A percentile compares a stretch with the other conserved stretches of the same genome.
Evolutionary conservation across 2,888 invertebrate species (phyloP).

Genomic region (Orthosia incerta): DNA sequence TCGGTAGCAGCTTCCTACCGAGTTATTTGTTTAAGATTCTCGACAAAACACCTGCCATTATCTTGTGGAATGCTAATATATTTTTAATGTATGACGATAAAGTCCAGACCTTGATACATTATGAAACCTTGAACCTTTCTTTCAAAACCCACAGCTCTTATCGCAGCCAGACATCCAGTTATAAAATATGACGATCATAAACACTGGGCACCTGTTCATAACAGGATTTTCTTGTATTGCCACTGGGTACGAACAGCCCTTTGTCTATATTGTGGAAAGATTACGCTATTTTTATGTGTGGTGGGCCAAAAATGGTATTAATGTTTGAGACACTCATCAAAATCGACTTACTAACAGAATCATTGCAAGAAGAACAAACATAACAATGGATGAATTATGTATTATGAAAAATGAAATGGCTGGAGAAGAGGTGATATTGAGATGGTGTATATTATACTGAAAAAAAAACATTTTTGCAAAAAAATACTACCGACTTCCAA

Average conservation of each 20-base stretch:
- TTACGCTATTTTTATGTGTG: slow-evolving; percentile 7
- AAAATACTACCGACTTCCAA: no score
- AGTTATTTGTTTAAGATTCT: slow-evolving; percentile 17
- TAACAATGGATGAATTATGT: background rate
- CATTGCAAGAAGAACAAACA: background rate
- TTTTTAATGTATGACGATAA: background rate
- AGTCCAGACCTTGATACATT: background rate
- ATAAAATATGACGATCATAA: slow-evolving; percentile 51
- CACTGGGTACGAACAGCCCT: slow-evolving; percentile 23
- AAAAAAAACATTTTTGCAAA: no score
- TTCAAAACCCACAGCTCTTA: slow-evolving; percentile 32
- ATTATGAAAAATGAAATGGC: no score
- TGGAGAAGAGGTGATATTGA: no score
- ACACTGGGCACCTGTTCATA: slow-evolving; percentile 50
- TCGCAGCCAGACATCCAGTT: slow-evolving; percentile 35
- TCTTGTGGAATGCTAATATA: background rate
- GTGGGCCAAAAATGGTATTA: background rate
- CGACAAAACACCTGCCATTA: background rate
- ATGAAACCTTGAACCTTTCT: slow-evolving; percentile 38
- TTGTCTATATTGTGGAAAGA: slow-evolving; percentile 25
- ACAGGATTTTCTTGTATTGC: slow-evolving; percentile 56
- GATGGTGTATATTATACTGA: no score
- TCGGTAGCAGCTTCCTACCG: background rate
- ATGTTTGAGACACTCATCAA: background rate
- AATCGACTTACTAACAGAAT: background rate